A percentile compares a stretch with the other conserved stretches of the same genome.
These are phyloP conservation scores for Ectobius pallidus DNA, from an alignment of 2,888 invertebrate species.

Conservation along the genomic window DNA sequence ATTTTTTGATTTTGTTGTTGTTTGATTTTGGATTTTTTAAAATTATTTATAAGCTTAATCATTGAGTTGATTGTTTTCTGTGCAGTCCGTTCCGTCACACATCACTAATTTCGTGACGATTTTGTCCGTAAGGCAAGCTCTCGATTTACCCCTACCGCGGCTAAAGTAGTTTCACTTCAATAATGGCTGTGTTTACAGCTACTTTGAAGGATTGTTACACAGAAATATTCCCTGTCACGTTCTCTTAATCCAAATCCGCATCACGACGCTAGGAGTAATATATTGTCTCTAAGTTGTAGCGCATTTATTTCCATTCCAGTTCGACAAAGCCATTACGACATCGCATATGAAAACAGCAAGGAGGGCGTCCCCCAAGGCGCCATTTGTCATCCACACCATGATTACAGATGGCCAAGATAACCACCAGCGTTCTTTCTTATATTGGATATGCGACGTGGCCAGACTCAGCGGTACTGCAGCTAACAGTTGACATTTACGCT, in stretches of 20 bases:
- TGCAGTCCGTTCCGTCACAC: too few species aligned
- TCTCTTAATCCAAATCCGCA: background rate
- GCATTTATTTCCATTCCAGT: background rate
- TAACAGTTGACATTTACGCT: background rate
- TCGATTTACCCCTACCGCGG: too few species aligned
- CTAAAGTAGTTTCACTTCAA: too few species aligned
- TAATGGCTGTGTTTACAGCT: too few species aligned
- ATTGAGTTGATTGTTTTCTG: too few species aligned
- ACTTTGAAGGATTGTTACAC: too few species aligned
- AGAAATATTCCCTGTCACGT: too few species aligned
- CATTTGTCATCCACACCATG: slow-evolving; percentile 19
- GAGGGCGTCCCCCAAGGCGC: background rate
- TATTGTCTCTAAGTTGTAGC: background rate
- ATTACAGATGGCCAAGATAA: background rate
- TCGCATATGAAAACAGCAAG: background rate
- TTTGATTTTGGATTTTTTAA: too few species aligned
- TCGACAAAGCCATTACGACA: slow-evolving; percentile 11
- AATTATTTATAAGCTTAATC: too few species aligned
- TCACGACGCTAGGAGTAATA: background rate
- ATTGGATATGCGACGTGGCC: background rate
- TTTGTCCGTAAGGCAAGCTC: too few species aligned
- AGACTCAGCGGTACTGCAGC: background rate
- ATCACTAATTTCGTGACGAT: too few species aligned
- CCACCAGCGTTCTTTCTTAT: background rate
- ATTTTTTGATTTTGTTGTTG: too few species aligned